Percentiles rank a stretch among this genome's conserved stretches.
Evolutionary conservation across 2,888 invertebrate species (phyloP).

Genomic region (Adelphocoris suturalis): DNA sequence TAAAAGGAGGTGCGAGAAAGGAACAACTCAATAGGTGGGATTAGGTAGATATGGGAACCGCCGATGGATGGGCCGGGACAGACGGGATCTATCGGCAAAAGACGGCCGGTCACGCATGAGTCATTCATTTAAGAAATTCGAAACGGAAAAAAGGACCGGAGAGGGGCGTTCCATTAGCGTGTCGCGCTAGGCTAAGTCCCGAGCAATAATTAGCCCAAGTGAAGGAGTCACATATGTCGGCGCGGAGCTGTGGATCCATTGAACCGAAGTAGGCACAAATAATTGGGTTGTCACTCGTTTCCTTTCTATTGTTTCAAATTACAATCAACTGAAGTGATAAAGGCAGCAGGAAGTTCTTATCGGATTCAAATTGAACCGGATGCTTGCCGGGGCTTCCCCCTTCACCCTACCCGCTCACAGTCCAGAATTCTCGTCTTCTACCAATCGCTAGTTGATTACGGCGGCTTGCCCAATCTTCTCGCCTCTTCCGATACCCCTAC

Average conservation of each 20-base stretch:
- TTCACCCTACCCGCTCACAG: conserved; percentile 18
- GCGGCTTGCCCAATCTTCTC: conserved; percentile 66
- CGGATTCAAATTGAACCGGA: conserved; percentile 72
- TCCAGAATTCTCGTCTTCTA: conserved; percentile 58
- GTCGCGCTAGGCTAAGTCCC: conserved; percentile 70
- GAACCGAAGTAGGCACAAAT: conserved; percentile 70
- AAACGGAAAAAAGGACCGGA: conserved; percentile 55
- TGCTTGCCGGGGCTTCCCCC: conserved; percentile 49
- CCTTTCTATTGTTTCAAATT: conserved; percentile 72
- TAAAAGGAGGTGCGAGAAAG: conserved; percentile 1
- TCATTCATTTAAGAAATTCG: conserved; percentile 67
- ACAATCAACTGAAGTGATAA: conserved; percentile 72
- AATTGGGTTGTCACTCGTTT: conserved; percentile 71
- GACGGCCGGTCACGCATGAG: conserved; percentile 68
- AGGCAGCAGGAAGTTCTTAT: conserved; percentile 71
- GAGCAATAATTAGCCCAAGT: conserved; percentile 68
- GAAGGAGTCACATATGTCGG: conserved; percentile 70
- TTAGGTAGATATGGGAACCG: conserved; percentile 40
- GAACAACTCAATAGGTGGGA: conserved; percentile 16
- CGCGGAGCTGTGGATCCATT: conserved; percentile 68
- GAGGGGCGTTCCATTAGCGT: conserved; percentile 62
- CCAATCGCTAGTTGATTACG: conserved; percentile 66
- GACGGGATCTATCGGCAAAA: conserved; percentile 37
- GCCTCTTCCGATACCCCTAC: conserved; percentile 56
- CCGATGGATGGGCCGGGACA: conserved; percentile 12